Evolutionary conservation across 2,113 vertebrate genomes (phyloP).

Genomic region (Todiramphus saurophagus): DNA sequence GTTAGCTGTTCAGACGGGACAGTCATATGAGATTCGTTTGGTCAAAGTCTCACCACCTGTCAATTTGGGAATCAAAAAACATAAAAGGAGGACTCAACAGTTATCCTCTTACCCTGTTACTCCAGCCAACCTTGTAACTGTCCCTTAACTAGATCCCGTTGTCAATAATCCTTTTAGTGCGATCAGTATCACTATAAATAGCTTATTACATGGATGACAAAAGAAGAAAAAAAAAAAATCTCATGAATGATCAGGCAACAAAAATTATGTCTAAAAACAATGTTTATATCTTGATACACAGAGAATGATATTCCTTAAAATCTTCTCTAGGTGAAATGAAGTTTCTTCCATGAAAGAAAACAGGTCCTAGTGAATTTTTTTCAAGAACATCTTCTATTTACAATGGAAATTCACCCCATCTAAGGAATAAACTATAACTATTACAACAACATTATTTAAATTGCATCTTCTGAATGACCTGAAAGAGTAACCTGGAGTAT

Average conservation of each 20-base stretch:
- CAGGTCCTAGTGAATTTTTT: neutral
- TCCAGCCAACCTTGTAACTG: neutral
- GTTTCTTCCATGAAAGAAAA: neutral
- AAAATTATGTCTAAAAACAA: neutral
- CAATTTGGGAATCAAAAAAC: neutral
- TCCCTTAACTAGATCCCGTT: neutral
- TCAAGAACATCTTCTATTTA: neutral
- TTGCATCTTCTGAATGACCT: neutral
- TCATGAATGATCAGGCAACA: neutral
- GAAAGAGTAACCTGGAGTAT: neutral
- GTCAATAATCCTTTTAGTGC: neutral
- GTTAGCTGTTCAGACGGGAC: neutral
- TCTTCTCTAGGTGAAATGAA: neutral
- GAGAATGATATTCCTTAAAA: neutral
- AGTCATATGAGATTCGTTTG: neutral
- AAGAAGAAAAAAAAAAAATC: neutral
- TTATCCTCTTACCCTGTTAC: constrained; percentile 10
- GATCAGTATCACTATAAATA: neutral
- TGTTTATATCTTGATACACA: neutral
- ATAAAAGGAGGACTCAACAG: neutral
- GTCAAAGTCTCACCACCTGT: neutral
- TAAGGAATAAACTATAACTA: neutral
- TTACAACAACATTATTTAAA: neutral
- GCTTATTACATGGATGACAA: neutral
- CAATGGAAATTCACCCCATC: neutral